Conservation (phyloP, 2,888 invertebrate genomes). For the Drosophila anomalipes region DNA sequence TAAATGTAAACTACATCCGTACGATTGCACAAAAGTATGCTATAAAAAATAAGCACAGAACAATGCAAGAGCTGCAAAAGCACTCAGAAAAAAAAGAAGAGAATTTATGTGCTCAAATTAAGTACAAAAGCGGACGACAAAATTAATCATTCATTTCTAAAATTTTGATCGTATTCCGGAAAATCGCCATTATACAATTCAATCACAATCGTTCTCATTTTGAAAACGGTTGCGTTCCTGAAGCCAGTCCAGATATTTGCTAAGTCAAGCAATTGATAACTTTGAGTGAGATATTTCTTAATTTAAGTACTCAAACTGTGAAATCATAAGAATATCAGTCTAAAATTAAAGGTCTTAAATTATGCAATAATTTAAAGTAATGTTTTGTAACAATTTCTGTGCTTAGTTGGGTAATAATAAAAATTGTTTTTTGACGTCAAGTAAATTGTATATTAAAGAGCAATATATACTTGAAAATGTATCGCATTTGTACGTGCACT, state of each 20-base stretch:
- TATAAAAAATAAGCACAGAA: slow-evolving; percentile 14
- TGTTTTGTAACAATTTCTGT: neutral
- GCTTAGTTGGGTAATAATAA: neutral
- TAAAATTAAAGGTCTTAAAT: neutral
- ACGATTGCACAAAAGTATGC: slow-evolving; percentile 63
- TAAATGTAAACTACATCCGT: slow-evolving; percentile 73
- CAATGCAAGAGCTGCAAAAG: slow-evolving; percentile 23
- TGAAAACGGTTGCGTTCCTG: neutral
- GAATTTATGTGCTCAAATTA: neutral
- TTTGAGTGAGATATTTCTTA: neutral
- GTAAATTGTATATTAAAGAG: neutral
- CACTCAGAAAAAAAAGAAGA: slow-evolving; percentile 5
- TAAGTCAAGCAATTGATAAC: neutral
- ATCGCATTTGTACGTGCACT: neutral
- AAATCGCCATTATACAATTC: neutral
- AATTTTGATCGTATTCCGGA: neutral
- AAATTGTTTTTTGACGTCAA: neutral
- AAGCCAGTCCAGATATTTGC: neutral
- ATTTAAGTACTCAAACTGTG: neutral
- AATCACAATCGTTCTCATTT: neutral
- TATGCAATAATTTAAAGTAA: neutral
- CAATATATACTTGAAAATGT: neutral
- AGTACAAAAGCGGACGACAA: neutral
- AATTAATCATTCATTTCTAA: neutral
- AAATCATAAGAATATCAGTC: neutral